Conservation (phyloP, 2,888 invertebrate genomes). For the Bombyx huttoni region DNA sequence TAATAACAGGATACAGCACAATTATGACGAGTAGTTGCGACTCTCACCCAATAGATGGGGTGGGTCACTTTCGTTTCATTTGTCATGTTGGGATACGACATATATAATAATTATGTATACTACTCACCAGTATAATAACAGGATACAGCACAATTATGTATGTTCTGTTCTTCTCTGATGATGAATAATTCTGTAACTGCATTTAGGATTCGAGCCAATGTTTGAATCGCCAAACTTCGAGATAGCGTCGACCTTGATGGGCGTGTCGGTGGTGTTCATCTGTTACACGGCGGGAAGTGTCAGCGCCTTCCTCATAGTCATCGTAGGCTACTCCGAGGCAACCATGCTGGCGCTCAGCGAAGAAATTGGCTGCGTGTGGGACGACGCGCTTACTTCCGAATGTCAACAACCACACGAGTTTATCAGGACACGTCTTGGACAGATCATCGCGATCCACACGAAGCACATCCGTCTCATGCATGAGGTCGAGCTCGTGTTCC, state of each 20-base stretch:
- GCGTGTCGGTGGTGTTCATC: conserved; percentile 14
- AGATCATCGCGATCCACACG: conserved; percentile 19
- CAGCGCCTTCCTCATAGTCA: conserved; percentile 26
- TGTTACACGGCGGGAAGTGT: conserved; percentile 26
- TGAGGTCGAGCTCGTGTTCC: conserved; percentile 21
- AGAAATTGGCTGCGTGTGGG: conserved; percentile 29
- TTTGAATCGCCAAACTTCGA: conserved; percentile 37
- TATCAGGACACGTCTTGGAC: conserved; percentile 15
- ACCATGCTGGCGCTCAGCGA: conserved; percentile 33
- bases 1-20: too few relatives aligned
- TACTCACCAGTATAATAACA: too few relatives aligned
- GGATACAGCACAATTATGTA: too few relatives aligned
- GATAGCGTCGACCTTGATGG: conserved; percentile 17
- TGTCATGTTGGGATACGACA: too few relatives aligned
- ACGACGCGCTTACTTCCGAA: conserved; percentile 19
- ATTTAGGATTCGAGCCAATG: conserved; percentile 38
- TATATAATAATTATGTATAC: too few relatives aligned
- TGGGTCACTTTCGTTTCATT: too few relatives aligned
- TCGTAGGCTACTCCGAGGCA: conserved; percentile 34
- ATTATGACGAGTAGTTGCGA: too few relatives aligned
- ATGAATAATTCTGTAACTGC: background rate
- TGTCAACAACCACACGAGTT: conserved; percentile 12
- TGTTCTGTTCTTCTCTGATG: background rate
- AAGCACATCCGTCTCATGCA: conserved; percentile 15
- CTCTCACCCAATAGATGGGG: too few relatives aligned